phyloP scores from a whole-genome alignment of 1,140 invertebrate species.

The Pseudomyrmex dendroicus region DNA sequence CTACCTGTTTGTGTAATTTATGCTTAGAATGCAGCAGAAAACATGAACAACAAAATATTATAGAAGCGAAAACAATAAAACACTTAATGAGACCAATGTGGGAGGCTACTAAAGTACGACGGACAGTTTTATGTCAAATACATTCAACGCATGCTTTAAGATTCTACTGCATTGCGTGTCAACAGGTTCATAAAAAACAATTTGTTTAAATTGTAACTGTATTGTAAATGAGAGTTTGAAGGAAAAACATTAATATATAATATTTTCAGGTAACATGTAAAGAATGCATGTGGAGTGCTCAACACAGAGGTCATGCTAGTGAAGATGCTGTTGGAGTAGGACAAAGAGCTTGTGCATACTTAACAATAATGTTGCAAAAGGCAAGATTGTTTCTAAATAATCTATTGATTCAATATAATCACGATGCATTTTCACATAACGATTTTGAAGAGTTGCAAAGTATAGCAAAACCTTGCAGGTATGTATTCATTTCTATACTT shows the following conservation, averaged over 20 bases:
- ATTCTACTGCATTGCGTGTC: constrained; percentile 82
- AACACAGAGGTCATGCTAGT: constrained; percentile 81
- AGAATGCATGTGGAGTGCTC: constrained; percentile 80
- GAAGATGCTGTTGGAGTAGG: constrained; percentile 79
- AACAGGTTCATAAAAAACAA: constrained; percentile 72
- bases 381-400: constrained; percentile 76
- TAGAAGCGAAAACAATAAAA: constrained; percentile 57
- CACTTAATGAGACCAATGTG: constrained; percentile 81
- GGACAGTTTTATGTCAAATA: constrained; percentile 77
- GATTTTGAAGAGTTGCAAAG: constrained; percentile 36
- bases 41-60: constrained; percentile 77
- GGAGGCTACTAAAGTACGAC: constrained; percentile 80
- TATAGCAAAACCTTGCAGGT: constrained; percentile 41
- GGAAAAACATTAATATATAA: background rate
- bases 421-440: constrained; percentile 50
- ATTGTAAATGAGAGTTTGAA: background rate
- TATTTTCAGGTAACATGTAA: constrained; percentile 78
- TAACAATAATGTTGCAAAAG: constrained; percentile 72
- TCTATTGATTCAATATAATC: constrained; percentile 76
- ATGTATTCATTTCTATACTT: constrained; percentile 43
- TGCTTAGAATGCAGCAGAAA: constrained; percentile 81
- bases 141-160: constrained; percentile 80
- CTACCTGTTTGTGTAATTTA: constrained; percentile 82
- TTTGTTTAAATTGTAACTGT: background rate
- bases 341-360: constrained; percentile 68